Base-by-base conservation (phyloP, 2,888 invertebrate species). In the Drosophila hawaiiensis region DNA sequence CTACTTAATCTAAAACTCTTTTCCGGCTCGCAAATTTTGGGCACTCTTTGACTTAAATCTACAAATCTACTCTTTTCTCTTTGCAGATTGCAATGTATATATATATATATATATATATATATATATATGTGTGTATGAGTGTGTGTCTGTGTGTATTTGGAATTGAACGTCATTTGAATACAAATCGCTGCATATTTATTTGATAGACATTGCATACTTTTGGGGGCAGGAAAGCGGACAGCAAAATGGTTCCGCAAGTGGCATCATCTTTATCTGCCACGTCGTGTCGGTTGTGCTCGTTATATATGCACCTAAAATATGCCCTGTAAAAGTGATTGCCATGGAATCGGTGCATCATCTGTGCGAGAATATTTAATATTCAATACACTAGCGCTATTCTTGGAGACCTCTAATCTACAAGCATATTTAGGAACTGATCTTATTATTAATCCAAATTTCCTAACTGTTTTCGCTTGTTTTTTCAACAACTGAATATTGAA, bases 111-210 rank as follows among this genome's bases (percentile, higher is more conserved):
- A 10, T 14, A 14, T 31, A n/a, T 4, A 22, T 31, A 19, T 39
- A 10, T n/a, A 9, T 28, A 7, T 25, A 9, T 31, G 31, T 25
- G 14, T 33, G 22, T 25, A 10, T 16, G n/a, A 14, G 29, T n/a
- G 50, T 12, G 22, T n/a, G n/a, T 47, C 0, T 47, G 22, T 22
- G 14, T 47, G 16, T 22, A 43, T 64, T 39, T 73, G 73, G 54
- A 41, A 70, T 58, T 58, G 76, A 54, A 75, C 75, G 82, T 56
- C 75, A 83, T 84, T 82, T 82, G 83, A 72, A 83, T 82, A 76
- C 76, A 82, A 82, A 85, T 83, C 83, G 85, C 65, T 83, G 78
- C 63, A 66, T 68, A 78, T 66, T 77, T 73, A 56, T 68, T 77
- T 66, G 65, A 73, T 73, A 62, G 68, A 59, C 78, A 65, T 77